These are phyloP conservation scores for Endotricha flammealis DNA, from an alignment of 2,888 invertebrate genomes.

Conservation along the genomic window DNA sequence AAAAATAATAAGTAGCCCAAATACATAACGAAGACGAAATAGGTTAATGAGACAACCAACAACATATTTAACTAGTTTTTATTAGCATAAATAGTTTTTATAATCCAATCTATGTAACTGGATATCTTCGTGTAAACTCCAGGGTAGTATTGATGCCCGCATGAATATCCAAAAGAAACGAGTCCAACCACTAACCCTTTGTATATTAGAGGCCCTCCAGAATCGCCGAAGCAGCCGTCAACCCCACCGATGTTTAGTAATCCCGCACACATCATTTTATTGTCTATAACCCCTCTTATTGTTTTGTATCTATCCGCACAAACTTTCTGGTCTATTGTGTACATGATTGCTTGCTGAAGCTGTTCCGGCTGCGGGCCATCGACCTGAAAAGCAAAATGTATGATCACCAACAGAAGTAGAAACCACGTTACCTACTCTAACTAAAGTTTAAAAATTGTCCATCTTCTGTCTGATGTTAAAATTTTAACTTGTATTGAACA, in stretches of 20 bases:
- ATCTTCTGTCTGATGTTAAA: too few relatives aligned
- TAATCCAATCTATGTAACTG: slow-evolving; percentile 61
- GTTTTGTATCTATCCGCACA: slow-evolving; percentile 50
- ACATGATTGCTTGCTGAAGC: slow-evolving; percentile 50
- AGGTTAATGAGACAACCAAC: not conserved
- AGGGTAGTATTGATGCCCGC: slow-evolving; percentile 60
- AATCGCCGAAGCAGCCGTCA: slow-evolving; percentile 67
- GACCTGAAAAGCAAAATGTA: slow-evolving; percentile 32
- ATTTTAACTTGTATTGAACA: too few relatives aligned
- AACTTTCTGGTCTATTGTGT: slow-evolving; percentile 43
- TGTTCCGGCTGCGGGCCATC: slow-evolving; percentile 57
- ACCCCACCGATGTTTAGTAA: slow-evolving; percentile 52
- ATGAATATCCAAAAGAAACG: slow-evolving; percentile 65
- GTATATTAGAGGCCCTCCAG: slow-evolving; percentile 64
- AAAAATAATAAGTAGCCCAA: too few relatives aligned
- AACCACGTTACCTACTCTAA: too few relatives aligned
- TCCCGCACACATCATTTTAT: slow-evolving; percentile 67
- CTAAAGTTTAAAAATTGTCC: too few relatives aligned
- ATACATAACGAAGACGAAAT: slow-evolving; percentile 10
- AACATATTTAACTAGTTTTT: slow-evolving; percentile 33
- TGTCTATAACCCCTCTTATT: slow-evolving; percentile 50
- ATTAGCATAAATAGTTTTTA: slow-evolving; percentile 46
- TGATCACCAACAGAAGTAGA: not conserved
- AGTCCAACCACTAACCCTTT: slow-evolving; percentile 63
- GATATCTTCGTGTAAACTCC: slow-evolving; percentile 69